Percentiles rank a stretch among this genome's conserved stretches.
These are phyloP conservation scores for Muntiacus muntjak DNA, from an alignment of 2,113 vertebrate species.

Conservation along the genomic window DNA sequence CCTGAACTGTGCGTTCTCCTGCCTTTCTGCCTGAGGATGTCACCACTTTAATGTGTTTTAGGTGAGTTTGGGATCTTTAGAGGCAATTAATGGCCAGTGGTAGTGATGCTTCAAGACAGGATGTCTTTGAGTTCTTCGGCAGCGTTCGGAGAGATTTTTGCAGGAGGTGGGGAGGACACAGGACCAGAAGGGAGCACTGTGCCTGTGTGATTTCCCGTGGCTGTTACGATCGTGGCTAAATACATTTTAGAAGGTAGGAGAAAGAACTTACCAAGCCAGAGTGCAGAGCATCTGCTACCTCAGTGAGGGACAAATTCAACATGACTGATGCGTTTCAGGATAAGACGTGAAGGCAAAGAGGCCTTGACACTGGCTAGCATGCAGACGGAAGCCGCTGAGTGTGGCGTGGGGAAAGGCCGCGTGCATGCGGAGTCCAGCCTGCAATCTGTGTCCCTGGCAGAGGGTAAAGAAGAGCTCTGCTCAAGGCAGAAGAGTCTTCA, in stretches of 20 bases:
- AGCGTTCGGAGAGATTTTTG: not conserved
- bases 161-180: not conserved
- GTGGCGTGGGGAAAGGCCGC: rapidly evolving
- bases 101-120: slow-evolving; percentile 28
- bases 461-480: not conserved
- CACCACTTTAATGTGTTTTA: slow-evolving; percentile 55
- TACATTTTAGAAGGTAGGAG: not conserved
- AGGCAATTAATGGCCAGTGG: slow-evolving; percentile 63
- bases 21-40: slow-evolving; percentile 43
- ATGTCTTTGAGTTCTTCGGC: slow-evolving; percentile 36
- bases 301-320: not conserved
- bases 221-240: not conserved
- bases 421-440: not conserved
- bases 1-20: slow-evolving; percentile 49
- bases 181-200: not conserved
- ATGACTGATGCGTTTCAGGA: not conserved
- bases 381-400: not conserved
- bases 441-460: not conserved
- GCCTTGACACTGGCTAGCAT: not conserved
- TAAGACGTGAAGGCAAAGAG: slow-evolving; percentile 6
- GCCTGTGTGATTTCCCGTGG: not conserved
- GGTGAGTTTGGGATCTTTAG: slow-evolving; percentile 49
- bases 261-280: not conserved
- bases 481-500: not conserved
- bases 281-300: not conserved